A percentile compares a stretch with the other conserved stretches of the same genome.
Evolutionary conservation across 2,113 vertebrate genomes (phyloP).

Genomic region (Platycercus adscitus): DNA sequence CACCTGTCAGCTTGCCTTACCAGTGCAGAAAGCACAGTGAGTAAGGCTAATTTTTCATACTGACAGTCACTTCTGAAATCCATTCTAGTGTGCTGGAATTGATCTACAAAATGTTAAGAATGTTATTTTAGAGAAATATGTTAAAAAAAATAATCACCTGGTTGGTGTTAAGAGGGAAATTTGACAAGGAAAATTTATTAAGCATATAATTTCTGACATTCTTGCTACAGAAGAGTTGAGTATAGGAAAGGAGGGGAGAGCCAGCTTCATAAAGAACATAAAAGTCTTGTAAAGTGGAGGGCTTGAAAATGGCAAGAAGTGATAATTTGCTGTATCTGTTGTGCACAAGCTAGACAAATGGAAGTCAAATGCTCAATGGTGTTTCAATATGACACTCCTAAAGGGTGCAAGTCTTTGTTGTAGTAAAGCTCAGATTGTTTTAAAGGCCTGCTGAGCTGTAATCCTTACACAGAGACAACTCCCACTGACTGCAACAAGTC

Average conservation of each 20-base stretch:
- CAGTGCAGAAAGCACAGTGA: slow-evolving; percentile 13
- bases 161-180: slow-evolving; percentile 1
- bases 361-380: not conserved
- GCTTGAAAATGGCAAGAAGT: not conserved
- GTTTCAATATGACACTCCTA: not conserved
- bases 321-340: not conserved
- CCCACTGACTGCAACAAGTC: not conserved
- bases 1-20: slow-evolving; percentile 24
- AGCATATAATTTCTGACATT: not conserved
- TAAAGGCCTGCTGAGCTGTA: not conserved
- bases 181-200: slow-evolving; percentile 13
- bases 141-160: not conserved
- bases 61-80: slow-evolving; percentile 55
- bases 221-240: not conserved
- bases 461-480: not conserved
- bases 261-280: not conserved
- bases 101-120: slow-evolving; percentile 28
- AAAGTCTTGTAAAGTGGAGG: not conserved
- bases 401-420: not conserved
- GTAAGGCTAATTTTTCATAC: slow-evolving; percentile 56
- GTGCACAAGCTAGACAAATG: not conserved
- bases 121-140: slow-evolving; percentile 44
- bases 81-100: slow-evolving; percentile 39
- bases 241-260: not conserved
- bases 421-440: not conserved